Percentiles rank a stretch among this genome's conserved stretches.
phyloP scores from a whole-genome alignment of 2,888 invertebrate genomes.

The Parochlus steinenii region DNA sequence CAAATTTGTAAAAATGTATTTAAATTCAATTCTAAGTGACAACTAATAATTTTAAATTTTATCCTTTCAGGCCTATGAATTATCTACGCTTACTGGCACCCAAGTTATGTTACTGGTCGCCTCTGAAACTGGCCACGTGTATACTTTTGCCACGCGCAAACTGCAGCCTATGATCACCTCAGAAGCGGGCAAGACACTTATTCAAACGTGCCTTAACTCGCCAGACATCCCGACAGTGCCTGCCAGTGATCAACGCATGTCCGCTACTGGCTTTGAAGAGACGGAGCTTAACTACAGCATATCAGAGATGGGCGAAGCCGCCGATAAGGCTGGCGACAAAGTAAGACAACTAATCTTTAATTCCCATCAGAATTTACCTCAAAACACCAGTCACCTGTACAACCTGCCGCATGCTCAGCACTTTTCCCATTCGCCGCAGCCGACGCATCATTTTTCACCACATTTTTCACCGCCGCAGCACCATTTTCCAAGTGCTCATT shows the following conservation, averaged over 20 bases:
- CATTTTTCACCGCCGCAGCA: slow-evolving; percentile 12
- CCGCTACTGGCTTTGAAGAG: slow-evolving; percentile 96
- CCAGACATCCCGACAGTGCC: slow-evolving; percentile 67
- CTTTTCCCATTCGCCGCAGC: slow-evolving; percentile 12
- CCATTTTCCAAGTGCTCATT: slow-evolving; percentile 11
- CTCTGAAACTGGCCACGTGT: slow-evolving; percentile 98
- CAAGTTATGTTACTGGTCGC: slow-evolving; percentile 99
- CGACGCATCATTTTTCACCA: slow-evolving; percentile 12
- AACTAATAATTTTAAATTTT: slow-evolving; percentile 13
- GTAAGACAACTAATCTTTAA: slow-evolving; percentile 89
- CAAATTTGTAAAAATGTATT: too few relatives aligned
- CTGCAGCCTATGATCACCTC: slow-evolving; percentile 99
- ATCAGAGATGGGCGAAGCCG: slow-evolving; percentile 48
- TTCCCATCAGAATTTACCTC: slow-evolving; percentile 13
- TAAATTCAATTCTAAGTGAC: too few relatives aligned
- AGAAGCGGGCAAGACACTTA: slow-evolving; percentile 89
- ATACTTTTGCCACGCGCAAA: slow-evolving; percentile 97
- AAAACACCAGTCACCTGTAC: slow-evolving; percentile 12
- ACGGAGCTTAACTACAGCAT: slow-evolving; percentile 95
- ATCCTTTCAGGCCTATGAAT: slow-evolving; percentile 83
- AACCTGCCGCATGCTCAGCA: slow-evolving; percentile 12
- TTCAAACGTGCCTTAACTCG: slow-evolving; percentile 96
- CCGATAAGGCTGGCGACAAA: slow-evolving; percentile 45
- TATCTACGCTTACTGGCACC: slow-evolving; percentile 96
- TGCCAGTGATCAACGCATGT: slow-evolving; percentile 88